Percentiles rank a stretch among this genome's conserved stretches.
Evolutionary conservation across 2,113 vertebrate species (phyloP).

Genomic region (Hippoglossus stenolepis): DNA sequence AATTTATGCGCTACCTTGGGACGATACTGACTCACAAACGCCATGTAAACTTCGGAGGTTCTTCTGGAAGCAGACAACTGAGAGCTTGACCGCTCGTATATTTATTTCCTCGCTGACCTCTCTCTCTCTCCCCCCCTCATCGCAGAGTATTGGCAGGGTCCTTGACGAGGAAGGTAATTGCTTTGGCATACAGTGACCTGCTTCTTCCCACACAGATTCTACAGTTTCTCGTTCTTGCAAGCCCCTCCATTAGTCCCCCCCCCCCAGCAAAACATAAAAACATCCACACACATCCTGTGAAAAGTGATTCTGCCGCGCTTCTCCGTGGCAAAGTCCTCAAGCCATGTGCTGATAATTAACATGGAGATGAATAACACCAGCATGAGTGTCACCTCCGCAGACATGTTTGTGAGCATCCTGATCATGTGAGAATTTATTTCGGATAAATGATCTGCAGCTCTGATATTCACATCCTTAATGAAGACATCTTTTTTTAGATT

Average conservation of each 20-base stretch:
- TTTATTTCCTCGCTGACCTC: constrained; percentile 66
- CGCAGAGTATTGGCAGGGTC: constrained; percentile 56
- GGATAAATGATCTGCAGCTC: neutral
- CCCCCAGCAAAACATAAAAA: constrained; percentile 51
- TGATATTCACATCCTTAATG: neutral
- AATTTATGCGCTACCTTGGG: constrained; percentile 2
- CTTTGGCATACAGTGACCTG: constrained; percentile 75
- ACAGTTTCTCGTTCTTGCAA: constrained; percentile 45
- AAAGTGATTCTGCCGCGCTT: constrained; percentile 34
- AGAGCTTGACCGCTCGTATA: constrained; percentile 37
- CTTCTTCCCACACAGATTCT: constrained; percentile 71
- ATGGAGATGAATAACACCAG: constrained; percentile 40
- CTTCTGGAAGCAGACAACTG: constrained; percentile 36
- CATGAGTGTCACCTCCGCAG: constrained; percentile 40
- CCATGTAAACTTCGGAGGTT: constrained; percentile 34
- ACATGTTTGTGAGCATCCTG: neutral
- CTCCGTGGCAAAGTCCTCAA: constrained; percentile 54
- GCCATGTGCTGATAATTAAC: constrained; percentile 59
- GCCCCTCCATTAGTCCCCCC: constrained; percentile 14
- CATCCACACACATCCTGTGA: constrained; percentile 58
- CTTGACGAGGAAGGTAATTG: constrained; percentile 72
- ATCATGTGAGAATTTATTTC: neutral
- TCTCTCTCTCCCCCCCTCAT: constrained; percentile 51
- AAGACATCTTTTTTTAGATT: neutral
- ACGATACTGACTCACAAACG: constrained; percentile 23